A percentile compares a stretch with the other conserved stretches of the same genome.
phyloP scores from a whole-genome alignment of 2,113 vertebrate species.

The Burhinus oedicnemus region DNA sequence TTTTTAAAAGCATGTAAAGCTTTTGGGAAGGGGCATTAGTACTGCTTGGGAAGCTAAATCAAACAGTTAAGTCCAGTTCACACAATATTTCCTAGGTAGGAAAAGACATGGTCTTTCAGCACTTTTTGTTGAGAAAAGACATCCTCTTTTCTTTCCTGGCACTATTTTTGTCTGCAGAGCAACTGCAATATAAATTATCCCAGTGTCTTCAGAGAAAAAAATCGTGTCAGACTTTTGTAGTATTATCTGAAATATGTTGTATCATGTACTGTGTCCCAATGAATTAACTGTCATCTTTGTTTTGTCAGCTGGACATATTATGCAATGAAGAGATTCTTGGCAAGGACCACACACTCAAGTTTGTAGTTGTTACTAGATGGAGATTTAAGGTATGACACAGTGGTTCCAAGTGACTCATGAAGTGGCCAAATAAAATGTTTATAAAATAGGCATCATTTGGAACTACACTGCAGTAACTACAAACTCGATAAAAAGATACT shows the following conservation, averaged over 20 bases:
- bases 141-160: neutral
- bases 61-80: neutral
- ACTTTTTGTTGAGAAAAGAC: neutral
- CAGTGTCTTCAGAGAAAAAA: neutral
- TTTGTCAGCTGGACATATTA: conserved; percentile 95
- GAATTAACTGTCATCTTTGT: conserved; percentile 8
- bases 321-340: conserved; percentile 99
- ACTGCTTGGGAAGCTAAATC: neutral
- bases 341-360: conserved; percentile 99
- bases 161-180: neutral
- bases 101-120: neutral
- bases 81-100: neutral
- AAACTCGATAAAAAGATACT: neutral
- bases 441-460: neutral
- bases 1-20: neutral
- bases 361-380: conserved; percentile 99
- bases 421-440: neutral
- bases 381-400: conserved; percentile 91
- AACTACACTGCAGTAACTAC: neutral
- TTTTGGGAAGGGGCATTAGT: neutral
- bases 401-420: neutral
- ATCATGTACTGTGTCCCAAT: neutral
- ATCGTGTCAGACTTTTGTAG: neutral
- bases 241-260: neutral
- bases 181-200: neutral